phyloP scores from a whole-genome alignment of 2,888 invertebrate species.

The Aspidapion aeneum region DNA sequence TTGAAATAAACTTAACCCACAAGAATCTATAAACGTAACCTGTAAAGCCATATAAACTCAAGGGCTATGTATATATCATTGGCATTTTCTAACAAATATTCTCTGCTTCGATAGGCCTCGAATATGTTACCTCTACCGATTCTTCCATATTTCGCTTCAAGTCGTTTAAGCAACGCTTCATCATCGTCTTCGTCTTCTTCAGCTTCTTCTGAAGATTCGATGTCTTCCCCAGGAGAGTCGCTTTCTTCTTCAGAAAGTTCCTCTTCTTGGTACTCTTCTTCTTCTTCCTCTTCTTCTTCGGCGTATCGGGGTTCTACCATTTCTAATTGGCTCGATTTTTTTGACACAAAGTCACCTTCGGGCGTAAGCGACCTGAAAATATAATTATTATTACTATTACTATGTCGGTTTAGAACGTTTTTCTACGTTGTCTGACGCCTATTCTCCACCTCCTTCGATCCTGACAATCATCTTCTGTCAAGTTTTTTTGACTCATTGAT shows the following conservation, averaged over 20 bases:
- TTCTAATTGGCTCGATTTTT: slow-evolving; percentile 44
- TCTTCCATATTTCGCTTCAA: slow-evolving; percentile 72
- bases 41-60: slow-evolving; percentile 4
- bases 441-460: too few species aligned
- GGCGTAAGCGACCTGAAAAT: slow-evolving; percentile 36
- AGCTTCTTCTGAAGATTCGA: slow-evolving; percentile 44
- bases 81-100: too few species aligned
- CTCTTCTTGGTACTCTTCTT: slow-evolving; percentile 48
- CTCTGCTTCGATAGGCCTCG: too few species aligned
- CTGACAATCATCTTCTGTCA: too few species aligned
- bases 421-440: too few species aligned
- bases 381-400: too few species aligned
- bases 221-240: too few species aligned
- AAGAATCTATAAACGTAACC: slow-evolving; percentile 1
- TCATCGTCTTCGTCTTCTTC: slow-evolving; percentile 60
- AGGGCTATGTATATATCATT: too few species aligned
- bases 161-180: slow-evolving; percentile 62
- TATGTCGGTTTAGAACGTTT: too few species aligned
- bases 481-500: too few species aligned
- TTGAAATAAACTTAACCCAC: background rate
- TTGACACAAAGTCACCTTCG: slow-evolving; percentile 32
- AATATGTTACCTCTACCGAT: slow-evolving; percentile 41
- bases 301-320: slow-evolving; percentile 47
- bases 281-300: slow-evolving; percentile 43
- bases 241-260: slow-evolving; percentile 51